Conservation (phyloP, 2,888 invertebrate genomes). For the Polydrusus pterygomalis region DNA sequence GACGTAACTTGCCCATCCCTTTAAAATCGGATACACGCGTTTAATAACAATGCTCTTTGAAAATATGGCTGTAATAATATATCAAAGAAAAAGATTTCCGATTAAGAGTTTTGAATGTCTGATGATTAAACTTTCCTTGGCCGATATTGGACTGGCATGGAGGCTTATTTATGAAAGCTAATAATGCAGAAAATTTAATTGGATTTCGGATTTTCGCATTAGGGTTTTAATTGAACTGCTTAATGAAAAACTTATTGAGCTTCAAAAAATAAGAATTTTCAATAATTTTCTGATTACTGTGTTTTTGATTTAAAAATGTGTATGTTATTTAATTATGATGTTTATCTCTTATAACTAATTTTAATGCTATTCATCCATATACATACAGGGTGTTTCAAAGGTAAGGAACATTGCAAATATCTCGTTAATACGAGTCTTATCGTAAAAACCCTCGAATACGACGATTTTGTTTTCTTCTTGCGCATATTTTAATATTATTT, state of each 20-base stretch:
- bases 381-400: no score
- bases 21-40: conserved; percentile 12
- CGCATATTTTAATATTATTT: no score
- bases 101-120: conserved; percentile 36
- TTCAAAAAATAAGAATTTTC: conserved; percentile 17
- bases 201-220: conserved; percentile 28
- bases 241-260: conserved; percentile 27
- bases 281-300: conserved; percentile 1
- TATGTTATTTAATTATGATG: no score
- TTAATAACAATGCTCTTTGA: conserved; percentile 32
- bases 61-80: conserved; percentile 22
- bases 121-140: conserved; percentile 30
- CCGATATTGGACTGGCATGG: conserved; percentile 29
- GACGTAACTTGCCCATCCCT: conserved; percentile 9
- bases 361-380: no score
- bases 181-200: conserved; percentile 32
- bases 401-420: no score
- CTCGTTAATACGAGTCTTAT: no score
- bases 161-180: conserved; percentile 28
- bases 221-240: conserved; percentile 29
- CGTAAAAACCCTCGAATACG: no score
- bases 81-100: conserved; percentile 37
- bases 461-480: no score
- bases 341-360: no score
- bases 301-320: no score